Evolutionary conservation across 2,797 vertebrate species (phyloP), one percentile per base, ranked within the genome.

Genomic region (Lindbergichthys nudifrons): DNA sequence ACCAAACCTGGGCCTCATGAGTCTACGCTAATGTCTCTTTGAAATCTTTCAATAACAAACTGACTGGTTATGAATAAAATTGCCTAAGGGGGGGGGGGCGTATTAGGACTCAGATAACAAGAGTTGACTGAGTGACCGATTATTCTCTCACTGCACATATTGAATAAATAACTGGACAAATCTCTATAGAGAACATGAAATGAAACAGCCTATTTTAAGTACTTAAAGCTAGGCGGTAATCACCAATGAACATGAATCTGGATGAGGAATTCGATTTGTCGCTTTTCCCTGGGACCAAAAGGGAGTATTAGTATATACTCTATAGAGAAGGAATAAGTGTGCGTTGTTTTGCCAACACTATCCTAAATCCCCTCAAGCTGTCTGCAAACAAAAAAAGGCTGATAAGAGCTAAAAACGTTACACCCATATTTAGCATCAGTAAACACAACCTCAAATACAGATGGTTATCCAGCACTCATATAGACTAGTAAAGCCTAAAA

Each of bases 181-280:
- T 50, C 18, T 50, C 5, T 3, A 45, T 4, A 1, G 9, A 58
- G 41, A 32, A 42, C 32, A 60, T 9, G 54, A 39, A 14, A 41
- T 12, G 52, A 77, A 64, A 39, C 8, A 54, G 42, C 12, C 16
- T 10, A 15, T 52, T 36, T 69, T 32, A 42, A 54, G 7, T 16
- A 23, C 52, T 62, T 62, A 68, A 36, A 73, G 82, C 30, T 47
- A 75, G 72, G 59, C 10, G 36, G 76, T 54, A 51, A 52, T 80
- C 53, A 72, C 23, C 56, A 39, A 36, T 16, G 50, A 54, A 60
- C 58, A 60, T 2, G 0, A 63, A 73, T 66, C 3, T 53, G 67
- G 46, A 77, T 64, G 53, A 73, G 60, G 53, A 81, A 60, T 78
- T 76, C n/a, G 47, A 65, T 52, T 52, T 50, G 57, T 52, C 73